Conservation (phyloP, 1,140 invertebrate species). For the Mya arenaria region DNA sequence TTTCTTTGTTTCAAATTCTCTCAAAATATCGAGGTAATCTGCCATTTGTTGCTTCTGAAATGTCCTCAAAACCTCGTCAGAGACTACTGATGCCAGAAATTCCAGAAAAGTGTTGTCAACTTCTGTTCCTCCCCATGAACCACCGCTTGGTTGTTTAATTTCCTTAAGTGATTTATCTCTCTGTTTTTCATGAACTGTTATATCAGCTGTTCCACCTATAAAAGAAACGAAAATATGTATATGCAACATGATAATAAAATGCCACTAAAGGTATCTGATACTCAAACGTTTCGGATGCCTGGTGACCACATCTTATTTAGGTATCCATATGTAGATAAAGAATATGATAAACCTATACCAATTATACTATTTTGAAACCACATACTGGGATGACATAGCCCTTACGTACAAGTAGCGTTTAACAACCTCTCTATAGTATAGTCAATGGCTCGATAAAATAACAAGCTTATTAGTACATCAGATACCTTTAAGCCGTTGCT, state of each 20-base stretch:
- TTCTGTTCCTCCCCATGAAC: constrained; percentile 3
- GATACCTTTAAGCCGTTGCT: too few relatives aligned
- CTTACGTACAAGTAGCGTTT: too few relatives aligned
- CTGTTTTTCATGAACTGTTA: neutral
- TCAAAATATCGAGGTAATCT: neutral
- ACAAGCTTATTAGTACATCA: too few relatives aligned
- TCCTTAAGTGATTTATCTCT: neutral
- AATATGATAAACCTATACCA: too few relatives aligned
- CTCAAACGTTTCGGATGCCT: neutral
- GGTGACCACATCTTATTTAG: neutral
- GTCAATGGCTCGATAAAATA: too few relatives aligned
- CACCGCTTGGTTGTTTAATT: neutral
- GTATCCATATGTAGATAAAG: too few relatives aligned
- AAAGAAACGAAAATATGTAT: neutral
- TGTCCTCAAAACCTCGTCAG: neutral
- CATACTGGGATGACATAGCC: too few relatives aligned
- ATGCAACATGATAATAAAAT: neutral
- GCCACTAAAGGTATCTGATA: neutral
- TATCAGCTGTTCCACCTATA: constrained; percentile 13
- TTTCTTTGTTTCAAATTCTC: constrained; percentile 14
- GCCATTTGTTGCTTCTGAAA: neutral
- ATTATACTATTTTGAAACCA: too few relatives aligned
- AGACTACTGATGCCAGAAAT: neutral
- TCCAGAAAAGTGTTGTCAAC: neutral
- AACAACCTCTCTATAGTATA: too few relatives aligned